Conservation (phyloP, 64 coral and sea anemone genomes). For the Pocillopora verrucosa region DNA sequence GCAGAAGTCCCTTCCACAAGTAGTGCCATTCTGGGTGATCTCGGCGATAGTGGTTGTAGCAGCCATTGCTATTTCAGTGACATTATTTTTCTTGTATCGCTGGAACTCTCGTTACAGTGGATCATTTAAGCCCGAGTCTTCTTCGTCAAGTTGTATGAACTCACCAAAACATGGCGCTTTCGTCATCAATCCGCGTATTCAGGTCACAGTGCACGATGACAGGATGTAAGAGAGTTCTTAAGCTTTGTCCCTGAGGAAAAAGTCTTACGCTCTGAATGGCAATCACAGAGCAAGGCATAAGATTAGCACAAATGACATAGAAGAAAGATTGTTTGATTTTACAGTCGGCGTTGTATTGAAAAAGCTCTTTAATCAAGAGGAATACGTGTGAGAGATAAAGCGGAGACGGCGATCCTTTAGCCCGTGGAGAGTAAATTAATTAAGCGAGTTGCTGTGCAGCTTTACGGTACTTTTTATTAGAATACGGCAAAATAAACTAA, state of each 20-base stretch:
- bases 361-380: not conserved
- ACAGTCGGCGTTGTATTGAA: not conserved
- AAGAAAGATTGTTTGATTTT: not conserved
- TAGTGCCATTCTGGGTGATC: constrained; percentile 62
- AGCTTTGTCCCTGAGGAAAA: not conserved
- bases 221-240: constrained; percentile 4
- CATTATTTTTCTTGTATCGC: constrained; percentile 59
- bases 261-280: not conserved
- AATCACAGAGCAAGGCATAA: not conserved
- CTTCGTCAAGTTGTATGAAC: constrained; percentile 19
- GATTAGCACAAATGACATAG: too few species aligned
- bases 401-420: not conserved
- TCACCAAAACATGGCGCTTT: not conserved
- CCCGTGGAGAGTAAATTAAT: not conserved
- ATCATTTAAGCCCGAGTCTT: constrained; percentile 55
- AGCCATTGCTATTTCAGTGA: constrained; percentile 38
- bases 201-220: constrained; percentile 17
- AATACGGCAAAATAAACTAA: not conserved
- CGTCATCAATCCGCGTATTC: constrained; percentile 13
- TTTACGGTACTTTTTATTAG: not conserved
- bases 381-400: not conserved
- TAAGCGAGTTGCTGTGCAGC: not conserved
- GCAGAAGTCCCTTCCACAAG: not conserved
- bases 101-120: constrained; percentile 71
- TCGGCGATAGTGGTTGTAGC: constrained; percentile 38